Conservation (phyloP, 2,797 vertebrate species). For the Buceros bicornis region DNA sequence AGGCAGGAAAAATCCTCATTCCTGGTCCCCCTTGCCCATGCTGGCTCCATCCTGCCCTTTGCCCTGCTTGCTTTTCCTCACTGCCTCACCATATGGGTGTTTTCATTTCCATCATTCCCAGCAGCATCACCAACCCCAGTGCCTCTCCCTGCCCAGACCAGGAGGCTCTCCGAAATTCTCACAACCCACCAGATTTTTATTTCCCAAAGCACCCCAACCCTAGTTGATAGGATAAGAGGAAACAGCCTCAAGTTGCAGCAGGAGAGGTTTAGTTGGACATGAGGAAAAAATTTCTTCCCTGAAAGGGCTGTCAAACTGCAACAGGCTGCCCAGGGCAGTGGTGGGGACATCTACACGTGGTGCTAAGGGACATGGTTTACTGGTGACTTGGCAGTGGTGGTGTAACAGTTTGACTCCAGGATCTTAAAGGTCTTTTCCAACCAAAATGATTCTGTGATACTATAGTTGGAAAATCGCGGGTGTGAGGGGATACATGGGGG, state of each 20-base stretch:
- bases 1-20: neutral
- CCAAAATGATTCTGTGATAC: neutral
- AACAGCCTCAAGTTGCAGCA: neutral
- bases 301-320: neutral
- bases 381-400: neutral
- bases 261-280: neutral
- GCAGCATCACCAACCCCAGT: accelerated
- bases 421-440: neutral
- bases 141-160: accelerated
- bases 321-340: neutral
- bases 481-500: accelerated
- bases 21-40: accelerated
- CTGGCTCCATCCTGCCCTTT: neutral
- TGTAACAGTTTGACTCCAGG: neutral
- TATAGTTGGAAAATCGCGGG: accelerated
- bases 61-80: neutral
- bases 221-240: neutral
- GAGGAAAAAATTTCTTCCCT: neutral
- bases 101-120: neutral
- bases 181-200: accelerated
- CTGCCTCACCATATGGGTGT: accelerated
- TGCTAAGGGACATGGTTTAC: neutral
- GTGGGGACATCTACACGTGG: too few species aligned
- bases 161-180: neutral
- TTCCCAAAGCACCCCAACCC: neutral